Evolutionary conservation across 2,797 vertebrate species (phyloP).

Genomic region (Anguilla marmorata): DNA sequence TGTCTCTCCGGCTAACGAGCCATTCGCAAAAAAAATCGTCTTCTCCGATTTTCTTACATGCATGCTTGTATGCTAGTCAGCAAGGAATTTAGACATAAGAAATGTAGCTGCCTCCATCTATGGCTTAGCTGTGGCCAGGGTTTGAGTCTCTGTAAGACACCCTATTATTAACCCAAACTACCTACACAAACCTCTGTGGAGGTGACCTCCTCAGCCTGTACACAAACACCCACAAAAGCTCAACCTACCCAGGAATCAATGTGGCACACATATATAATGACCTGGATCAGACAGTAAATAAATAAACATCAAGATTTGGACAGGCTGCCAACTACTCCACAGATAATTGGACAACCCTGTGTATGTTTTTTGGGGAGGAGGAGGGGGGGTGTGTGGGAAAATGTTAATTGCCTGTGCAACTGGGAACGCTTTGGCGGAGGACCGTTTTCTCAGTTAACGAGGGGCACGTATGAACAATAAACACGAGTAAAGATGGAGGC

Average conservation of each 20-base stretch:
- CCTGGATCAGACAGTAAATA: slow-evolving; percentile 22
- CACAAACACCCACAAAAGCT: background rate
- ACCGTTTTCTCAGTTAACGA: background rate
- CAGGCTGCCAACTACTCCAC: background rate
- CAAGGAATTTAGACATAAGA: background rate
- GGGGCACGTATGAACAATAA: background rate
- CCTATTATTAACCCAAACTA: background rate
- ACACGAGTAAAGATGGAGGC: background rate
- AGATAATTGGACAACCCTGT: background rate
- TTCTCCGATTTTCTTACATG: background rate
- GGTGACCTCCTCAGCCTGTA: background rate
- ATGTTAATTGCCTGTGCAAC: background rate
- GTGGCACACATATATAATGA: background rate
- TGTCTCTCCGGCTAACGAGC: background rate
- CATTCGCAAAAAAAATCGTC: background rate
- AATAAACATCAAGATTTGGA: slow-evolving; percentile 22
- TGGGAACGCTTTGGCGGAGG: background rate
- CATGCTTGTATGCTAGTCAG: background rate
- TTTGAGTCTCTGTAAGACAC: background rate
- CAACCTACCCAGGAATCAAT: background rate
- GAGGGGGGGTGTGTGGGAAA: background rate
- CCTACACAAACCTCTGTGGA: background rate
- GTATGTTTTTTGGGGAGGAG: background rate
- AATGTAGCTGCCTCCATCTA: background rate
- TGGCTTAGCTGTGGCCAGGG: background rate